These are phyloP conservation scores for Tauraco hartlaubi DNA, from an alignment of 2,797 vertebrate species.

Conservation along the genomic window DNA sequence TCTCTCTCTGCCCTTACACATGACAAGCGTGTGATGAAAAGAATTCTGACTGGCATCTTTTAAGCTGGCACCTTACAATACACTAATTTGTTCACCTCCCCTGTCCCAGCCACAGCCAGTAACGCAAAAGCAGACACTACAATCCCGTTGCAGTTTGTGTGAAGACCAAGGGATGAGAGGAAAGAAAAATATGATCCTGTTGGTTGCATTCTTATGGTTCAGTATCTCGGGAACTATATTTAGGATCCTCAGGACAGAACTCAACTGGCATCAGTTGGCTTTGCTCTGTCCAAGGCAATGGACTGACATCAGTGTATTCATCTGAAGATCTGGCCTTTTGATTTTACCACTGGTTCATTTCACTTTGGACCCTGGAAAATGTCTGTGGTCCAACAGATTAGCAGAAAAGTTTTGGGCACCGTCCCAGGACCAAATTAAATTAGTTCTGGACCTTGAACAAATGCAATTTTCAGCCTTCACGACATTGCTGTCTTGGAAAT, in stretches of 20 bases:
- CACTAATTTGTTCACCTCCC: not conserved
- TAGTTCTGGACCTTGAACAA: slow-evolving; percentile 38
- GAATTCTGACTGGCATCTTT: not conserved
- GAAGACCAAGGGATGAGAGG: not conserved
- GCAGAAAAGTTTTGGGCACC: not conserved
- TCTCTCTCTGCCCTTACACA: not conserved
- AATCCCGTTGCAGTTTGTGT: not conserved
- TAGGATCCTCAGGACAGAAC: not conserved
- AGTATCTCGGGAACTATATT: not conserved
- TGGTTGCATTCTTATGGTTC: not conserved
- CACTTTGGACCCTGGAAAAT: slow-evolving; percentile 18
- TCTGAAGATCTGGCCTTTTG: not conserved
- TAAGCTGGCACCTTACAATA: not conserved
- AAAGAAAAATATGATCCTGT: not conserved
- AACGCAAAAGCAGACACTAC: not conserved
- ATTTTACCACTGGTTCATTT: slow-evolving; percentile 1
- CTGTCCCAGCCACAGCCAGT: not conserved
- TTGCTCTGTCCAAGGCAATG: not conserved
- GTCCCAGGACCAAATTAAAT: slow-evolving; percentile 40
- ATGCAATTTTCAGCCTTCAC: slow-evolving; percentile 37
- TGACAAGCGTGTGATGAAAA: not conserved
- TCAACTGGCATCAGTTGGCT: not conserved
- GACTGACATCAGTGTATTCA: not conserved
- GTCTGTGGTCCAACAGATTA: not conserved
- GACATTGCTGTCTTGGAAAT: slow-evolving; percentile 31